phyloP scores from a whole-genome alignment of 2,113 vertebrate species.

The Corythaeola cristata region DNA sequence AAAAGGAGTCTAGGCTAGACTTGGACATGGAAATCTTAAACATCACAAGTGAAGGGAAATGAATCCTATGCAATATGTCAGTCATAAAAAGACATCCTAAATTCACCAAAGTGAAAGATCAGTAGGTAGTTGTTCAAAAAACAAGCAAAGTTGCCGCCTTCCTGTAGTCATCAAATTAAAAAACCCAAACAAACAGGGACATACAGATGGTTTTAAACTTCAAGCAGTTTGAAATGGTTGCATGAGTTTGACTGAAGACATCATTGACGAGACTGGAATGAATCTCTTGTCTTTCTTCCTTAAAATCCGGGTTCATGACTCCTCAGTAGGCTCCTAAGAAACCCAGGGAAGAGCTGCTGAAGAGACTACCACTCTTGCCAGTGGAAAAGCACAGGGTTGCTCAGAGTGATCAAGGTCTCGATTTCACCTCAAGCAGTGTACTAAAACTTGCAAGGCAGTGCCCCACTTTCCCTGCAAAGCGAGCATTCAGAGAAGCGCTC shows the following conservation, averaged over 20 bases:
- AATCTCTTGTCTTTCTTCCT: background rate
- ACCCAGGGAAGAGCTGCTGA: background rate
- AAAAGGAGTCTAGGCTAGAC: background rate
- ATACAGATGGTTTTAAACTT: background rate
- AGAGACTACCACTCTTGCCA: background rate
- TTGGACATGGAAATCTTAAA: background rate
- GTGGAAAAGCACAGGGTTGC: background rate
- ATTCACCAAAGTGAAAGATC: background rate
- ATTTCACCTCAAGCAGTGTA: background rate
- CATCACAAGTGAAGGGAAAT: background rate
- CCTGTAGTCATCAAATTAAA: background rate
- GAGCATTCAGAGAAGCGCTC: background rate
- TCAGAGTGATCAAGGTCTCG: background rate
- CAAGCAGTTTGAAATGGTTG: background rate
- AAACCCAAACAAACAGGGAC: background rate
- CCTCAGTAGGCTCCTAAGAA: background rate
- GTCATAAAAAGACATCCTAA: background rate
- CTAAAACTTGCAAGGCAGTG: background rate
- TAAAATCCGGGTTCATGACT: background rate
- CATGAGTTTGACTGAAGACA: background rate
- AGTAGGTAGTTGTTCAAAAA: background rate
- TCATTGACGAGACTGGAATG: fast-evolving
- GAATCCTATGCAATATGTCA: fast-evolving
- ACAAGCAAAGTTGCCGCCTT: background rate
- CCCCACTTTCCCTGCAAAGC: fast-evolving